A percentile compares a stretch with the other conserved stretches of the same genome.
These are phyloP conservation scores for Nothoprocta perdicaria DNA, from an alignment of 2,113 vertebrate genomes.

Conservation along the genomic window DNA sequence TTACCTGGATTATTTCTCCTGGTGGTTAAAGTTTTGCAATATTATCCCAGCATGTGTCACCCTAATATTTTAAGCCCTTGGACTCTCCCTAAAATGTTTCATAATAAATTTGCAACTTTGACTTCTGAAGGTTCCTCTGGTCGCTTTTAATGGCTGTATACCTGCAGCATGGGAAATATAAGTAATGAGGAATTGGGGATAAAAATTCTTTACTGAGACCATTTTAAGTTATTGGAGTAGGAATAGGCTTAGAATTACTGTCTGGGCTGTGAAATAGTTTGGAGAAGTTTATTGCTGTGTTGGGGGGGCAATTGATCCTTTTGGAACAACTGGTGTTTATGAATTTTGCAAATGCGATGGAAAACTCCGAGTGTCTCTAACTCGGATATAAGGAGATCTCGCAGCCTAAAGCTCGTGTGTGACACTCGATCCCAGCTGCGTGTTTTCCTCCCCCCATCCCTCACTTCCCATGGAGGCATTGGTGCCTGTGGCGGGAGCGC, in stretches of 20 bases:
- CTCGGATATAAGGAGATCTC: neutral
- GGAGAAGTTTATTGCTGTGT: neutral
- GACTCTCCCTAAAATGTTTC: neutral
- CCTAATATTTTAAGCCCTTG: neutral
- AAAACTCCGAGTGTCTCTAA: neutral
- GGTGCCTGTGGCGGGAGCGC: too few species aligned
- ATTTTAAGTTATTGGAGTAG: too few species aligned
- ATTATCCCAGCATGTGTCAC: neutral
- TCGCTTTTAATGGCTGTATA: accelerated
- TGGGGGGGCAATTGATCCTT: neutral
- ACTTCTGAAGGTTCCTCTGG: accelerated
- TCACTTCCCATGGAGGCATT: too few species aligned
- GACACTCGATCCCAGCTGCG: neutral
- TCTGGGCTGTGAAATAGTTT: neutral
- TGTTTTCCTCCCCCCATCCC: neutral
- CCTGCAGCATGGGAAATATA: neutral
- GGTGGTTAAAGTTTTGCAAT: neutral
- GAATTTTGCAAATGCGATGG: neutral
- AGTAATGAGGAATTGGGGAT: neutral
- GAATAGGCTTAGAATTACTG: neutral
- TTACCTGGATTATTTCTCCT: neutral
- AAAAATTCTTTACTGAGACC: accelerated
- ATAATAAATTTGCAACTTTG: neutral
- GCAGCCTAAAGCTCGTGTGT: neutral
- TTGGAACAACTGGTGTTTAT: neutral